These are phyloP conservation scores for Globodera rostochiensis DNA, from an alignment of 1,140 invertebrate genomes.

Conservation along the genomic window DNA sequence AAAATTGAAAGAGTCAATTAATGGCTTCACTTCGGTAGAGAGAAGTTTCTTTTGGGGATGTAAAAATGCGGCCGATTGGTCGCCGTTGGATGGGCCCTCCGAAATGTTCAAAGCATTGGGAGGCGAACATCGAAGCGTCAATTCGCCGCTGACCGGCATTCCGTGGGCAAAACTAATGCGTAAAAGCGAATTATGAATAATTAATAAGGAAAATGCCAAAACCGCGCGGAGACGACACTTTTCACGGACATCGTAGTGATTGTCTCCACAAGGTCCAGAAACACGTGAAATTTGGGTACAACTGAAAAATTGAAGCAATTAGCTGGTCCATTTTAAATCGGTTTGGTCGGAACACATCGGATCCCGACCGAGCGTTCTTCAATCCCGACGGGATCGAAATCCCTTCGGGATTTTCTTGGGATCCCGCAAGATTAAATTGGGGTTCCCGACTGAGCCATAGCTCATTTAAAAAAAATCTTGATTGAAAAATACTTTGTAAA, in stretches of 20 bases:
- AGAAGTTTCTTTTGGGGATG: neutral
- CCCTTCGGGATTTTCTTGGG: too few species aligned
- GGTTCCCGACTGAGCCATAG: too few species aligned
- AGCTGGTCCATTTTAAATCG: too few species aligned
- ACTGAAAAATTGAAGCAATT: neutral
- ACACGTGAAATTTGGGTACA: slow-evolving; percentile 22
- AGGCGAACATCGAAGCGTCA: slow-evolving; percentile 4
- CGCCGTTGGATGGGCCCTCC: too few species aligned
- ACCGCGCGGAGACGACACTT: neutral
- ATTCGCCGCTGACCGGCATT: slow-evolving; percentile 27
- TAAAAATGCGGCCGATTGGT: neutral
- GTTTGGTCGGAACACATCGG: too few species aligned
- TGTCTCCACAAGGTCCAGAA: slow-evolving; percentile 14
- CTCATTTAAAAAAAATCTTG: too few species aligned
- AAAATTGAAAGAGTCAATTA: neutral
- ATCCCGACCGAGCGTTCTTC: too few species aligned
- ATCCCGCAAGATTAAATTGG: too few species aligned
- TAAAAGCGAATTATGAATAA: neutral
- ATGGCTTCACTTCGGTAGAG: slow-evolving; percentile 16
- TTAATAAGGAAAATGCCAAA: neutral
- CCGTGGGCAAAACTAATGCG: slow-evolving; percentile 28
- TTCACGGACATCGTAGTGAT: slow-evolving; percentile 9
- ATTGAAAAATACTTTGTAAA: too few species aligned
- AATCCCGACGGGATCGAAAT: too few species aligned
- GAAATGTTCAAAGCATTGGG: neutral